Evolutionary conservation across 2,797 vertebrate species (phyloP), one percentile per base, ranked within the genome.

Genomic region (Argya squamiceps): DNA sequence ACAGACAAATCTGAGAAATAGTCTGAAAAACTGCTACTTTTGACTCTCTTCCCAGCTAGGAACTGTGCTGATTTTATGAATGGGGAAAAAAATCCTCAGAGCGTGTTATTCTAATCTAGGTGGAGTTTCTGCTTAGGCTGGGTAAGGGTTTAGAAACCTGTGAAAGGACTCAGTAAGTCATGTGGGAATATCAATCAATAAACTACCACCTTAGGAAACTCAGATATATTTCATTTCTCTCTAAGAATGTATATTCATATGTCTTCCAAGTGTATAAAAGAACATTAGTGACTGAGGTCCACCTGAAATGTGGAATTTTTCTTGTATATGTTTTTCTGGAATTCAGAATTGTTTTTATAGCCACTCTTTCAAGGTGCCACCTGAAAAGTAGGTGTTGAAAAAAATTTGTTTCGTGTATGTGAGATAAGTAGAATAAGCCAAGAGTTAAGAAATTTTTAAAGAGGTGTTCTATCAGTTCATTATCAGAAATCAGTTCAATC

Each of bases 31-130:
- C 9, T 86, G 49, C 30, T 86, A 4, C 41, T 92, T 86, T 68
- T 91, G 93, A 95, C 63, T 78, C 5, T 70, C 4, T 93, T 93
- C 58, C 75, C 77, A 73, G 70, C 22, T 62, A 47, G 53, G 58
- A 86, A 14, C 27, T 29, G 34, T 0, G 0, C 62, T 75, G 65
- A n/a, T 78, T 88, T 96, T 94, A 55, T 93, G 91, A 95, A 94
- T 86, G 80, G 46, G 30, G 15, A 64, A 43, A 46, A 46, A 80
- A 76, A 8, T 77, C 30, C 8, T 50, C 6, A 12, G 41, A 74
- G 37, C 0, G 0, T 1, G 2, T 73, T 91, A 15, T 37, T 46
- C 32, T 23, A 22, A 29, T 52, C 17, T 37, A 27, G 46, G 12
- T 62, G 46, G 11, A 3, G 3, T 63, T 91, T 73, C 13, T 91